These are phyloP conservation scores for Drosophila percnosoma DNA, from an alignment of 2,888 invertebrate species.

Conservation along the genomic window DNA sequence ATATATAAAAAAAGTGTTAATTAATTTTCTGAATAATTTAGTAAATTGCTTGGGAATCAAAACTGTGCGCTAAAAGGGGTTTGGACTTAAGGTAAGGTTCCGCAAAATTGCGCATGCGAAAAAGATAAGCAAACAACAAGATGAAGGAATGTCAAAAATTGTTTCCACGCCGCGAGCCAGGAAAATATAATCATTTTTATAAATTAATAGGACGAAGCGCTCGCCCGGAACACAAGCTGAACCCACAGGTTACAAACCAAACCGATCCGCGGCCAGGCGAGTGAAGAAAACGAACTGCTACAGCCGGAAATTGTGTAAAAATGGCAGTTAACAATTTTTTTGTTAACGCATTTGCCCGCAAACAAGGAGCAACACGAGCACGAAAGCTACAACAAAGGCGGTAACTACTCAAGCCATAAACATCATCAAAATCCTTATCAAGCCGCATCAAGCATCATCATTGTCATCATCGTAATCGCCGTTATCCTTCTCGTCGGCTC, in stretches of 20 bases:
- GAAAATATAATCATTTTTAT: slow-evolving; percentile 57
- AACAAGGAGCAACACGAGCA: slow-evolving; percentile 2
- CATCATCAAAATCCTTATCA: slow-evolving; percentile 67
- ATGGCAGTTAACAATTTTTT: slow-evolving; percentile 77
- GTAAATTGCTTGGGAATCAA: neutral
- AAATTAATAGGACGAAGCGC: slow-evolving; percentile 67
- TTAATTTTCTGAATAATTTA: neutral
- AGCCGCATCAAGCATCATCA: slow-evolving; percentile 35
- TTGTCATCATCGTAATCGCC: slow-evolving; percentile 24
- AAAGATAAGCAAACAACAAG: slow-evolving; percentile 1
- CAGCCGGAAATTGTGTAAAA: slow-evolving; percentile 68
- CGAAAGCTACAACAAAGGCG: slow-evolving; percentile 42
- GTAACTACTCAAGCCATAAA: slow-evolving; percentile 62
- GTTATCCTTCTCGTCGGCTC: slow-evolving; percentile 27
- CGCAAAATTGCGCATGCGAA: slow-evolving; percentile 2
- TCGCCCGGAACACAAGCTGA: slow-evolving; percentile 21
- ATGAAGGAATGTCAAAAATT: slow-evolving; percentile 22
- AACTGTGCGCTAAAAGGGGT: neutral
- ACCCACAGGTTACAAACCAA: slow-evolving; percentile 38
- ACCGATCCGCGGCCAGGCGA: slow-evolving; percentile 19
- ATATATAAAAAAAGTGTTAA: neutral
- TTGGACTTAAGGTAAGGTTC: neutral
- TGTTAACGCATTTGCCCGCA: slow-evolving; percentile 59
- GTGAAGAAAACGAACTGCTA: slow-evolving; percentile 32
- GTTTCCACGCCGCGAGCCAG: slow-evolving; percentile 33